Evolutionary conservation across 2,113 vertebrate species (phyloP), one percentile per base, ranked within the genome.

Genomic region (Galbula dea): DNA sequence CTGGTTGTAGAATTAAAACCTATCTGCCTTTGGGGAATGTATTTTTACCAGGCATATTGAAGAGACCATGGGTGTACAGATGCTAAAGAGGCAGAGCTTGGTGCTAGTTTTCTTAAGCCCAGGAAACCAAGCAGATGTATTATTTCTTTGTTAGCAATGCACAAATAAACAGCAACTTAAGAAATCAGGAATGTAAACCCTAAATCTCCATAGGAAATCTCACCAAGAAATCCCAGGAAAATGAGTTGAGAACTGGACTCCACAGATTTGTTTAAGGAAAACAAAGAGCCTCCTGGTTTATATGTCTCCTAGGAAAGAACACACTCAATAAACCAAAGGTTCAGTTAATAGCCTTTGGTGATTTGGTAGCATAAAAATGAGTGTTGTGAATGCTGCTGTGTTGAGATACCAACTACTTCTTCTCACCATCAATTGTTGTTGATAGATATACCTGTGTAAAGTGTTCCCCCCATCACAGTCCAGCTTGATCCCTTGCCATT

Each of bases 401-500:
- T 69, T 51, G 91, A 81, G 78, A 72, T 58, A 76, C 71, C 65
- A 78, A 95, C 71, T n/a, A 66, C 55, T 79, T 86, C 80, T 74
- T 66, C 32, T 85, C 4, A 3, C 69, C 63, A 65, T 59, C 72
- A 68, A 23, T 39, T 94, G 78, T 29, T 94, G 63, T 58, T 20
- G 8, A 43, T 3, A n/a, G 89, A 89, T 88, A 57, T 45, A 95
- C 92, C 93, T 94, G 92, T 27, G 86, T 77, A 66, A 95, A 96
- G 78, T 92, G 89, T 55, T 94, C 72, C 73, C 74, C 86, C 80
- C 89, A 62, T 52, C 89, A 92, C 74, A 43, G 94, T 92, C 94
- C 93, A 87, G 95, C 92, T 95, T 94, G 93, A 96, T 96, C 96
- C 86, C 88, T 96, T 92, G 93, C 96, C 94, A 94, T 94, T 94